Percentiles rank a stretch among this genome's conserved stretches.
Evolutionary conservation across 2,888 invertebrate genomes (phyloP).

Genomic region (Bombylius discolor): DNA sequence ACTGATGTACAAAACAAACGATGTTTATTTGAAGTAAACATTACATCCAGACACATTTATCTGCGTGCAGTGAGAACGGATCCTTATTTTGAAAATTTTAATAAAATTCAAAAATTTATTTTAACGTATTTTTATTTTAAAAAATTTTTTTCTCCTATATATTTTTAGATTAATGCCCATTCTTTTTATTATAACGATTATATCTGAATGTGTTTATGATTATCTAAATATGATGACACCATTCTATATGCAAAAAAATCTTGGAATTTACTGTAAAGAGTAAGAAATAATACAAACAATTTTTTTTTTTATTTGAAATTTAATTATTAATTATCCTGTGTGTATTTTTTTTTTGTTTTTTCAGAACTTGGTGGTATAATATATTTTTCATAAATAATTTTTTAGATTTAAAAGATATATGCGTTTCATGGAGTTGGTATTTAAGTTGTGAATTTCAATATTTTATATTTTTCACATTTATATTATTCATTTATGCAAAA

Average conservation of each 20-base stretch:
- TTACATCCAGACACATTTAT: no score
- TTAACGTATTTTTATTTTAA: no score
- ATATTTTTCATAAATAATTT: conserved; percentile 23
- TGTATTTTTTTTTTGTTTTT: conserved; percentile 4
- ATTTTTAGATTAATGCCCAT: conserved; percentile 24
- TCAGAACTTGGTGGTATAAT: conserved; percentile 26
- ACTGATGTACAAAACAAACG: no score
- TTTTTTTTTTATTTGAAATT: neutral
- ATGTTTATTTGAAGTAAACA: no score
- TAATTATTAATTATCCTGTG: neutral
- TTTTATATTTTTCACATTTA: conserved; percentile 19
- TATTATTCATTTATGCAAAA: conserved; percentile 23
- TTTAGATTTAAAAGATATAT: conserved; percentile 21
- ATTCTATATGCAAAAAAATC: conserved; percentile 22
- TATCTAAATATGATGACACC: conserved; percentile 23
- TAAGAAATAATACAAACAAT: conserved; percentile 13
- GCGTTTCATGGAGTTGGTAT: conserved; percentile 28
- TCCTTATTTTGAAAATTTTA: no score
- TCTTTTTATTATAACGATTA: conserved; percentile 22
- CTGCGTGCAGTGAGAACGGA: no score
- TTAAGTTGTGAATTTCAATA: conserved; percentile 27
- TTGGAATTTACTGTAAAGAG: conserved; percentile 25
- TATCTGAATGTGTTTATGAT: conserved; percentile 21
- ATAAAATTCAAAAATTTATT: no score
- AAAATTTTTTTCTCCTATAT: neutral